phyloP scores from a whole-genome alignment of 2,113 vertebrate species.

The Trogon melanurus region DNA sequence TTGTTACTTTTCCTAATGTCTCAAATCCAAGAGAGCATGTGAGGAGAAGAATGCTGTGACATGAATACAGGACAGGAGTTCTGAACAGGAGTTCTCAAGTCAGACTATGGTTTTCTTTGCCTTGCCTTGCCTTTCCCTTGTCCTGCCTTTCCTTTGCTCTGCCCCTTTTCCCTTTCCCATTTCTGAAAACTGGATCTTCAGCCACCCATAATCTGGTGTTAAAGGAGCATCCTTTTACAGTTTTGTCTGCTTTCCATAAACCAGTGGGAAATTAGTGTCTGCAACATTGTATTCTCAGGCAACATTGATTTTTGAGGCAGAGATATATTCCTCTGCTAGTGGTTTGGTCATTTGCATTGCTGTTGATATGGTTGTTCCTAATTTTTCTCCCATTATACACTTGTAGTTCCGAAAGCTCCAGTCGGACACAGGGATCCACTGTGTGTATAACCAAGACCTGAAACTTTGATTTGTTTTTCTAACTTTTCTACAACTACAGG shows the following conservation, averaged over 20 bases:
- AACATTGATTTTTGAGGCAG: not conserved
- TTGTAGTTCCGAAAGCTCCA: not conserved
- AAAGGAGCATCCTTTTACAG: not conserved
- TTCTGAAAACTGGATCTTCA: not conserved
- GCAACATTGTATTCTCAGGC: not conserved
- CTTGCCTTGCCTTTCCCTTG: not conserved
- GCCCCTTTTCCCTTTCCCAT: not conserved
- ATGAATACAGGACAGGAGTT: too few relatives aligned
- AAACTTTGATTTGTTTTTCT: not conserved
- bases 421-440: accelerated
- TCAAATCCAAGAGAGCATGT: too few relatives aligned
- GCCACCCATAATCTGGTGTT: not conserved
- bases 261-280: not conserved
- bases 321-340: not conserved
- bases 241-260: not conserved
- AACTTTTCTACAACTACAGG: too few relatives aligned
- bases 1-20: too few relatives aligned
- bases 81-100: too few relatives aligned
- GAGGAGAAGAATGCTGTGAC: too few relatives aligned
- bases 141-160: too few relatives aligned
- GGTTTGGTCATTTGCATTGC: not conserved
- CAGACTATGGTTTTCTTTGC: not conserved
- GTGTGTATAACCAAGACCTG: not conserved
- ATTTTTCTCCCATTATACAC: not conserved
- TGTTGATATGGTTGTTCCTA: not conserved